These are phyloP conservation scores for Aporophyla nigra DNA, from an alignment of 2,888 invertebrate genomes.

Conservation along the genomic window DNA sequence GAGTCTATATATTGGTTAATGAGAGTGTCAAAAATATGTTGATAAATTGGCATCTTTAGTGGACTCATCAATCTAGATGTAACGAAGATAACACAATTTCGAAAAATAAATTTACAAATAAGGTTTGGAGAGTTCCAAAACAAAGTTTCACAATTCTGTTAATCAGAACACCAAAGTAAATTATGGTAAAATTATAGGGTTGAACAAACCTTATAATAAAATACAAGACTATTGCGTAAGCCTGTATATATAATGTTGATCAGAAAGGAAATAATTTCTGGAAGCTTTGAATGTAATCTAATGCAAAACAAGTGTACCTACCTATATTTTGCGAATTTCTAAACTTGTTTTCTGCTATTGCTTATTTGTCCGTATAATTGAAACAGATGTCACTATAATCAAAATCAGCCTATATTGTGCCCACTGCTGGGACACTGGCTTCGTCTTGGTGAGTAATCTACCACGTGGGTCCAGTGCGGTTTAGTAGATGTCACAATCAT, in stretches of 20 bases:
- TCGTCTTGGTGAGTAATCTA: too few relatives aligned
- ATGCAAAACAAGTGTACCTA: background rate
- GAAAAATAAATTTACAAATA: constrained; percentile 1
- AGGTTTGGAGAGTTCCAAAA: constrained; percentile 1
- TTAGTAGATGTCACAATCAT: too few relatives aligned
- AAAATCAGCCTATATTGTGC: too few relatives aligned
- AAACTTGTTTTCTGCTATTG: background rate
- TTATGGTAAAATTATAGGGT: constrained; percentile 6
- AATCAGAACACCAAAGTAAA: constrained; percentile 25
- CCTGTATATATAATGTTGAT: background rate
- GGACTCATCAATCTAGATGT: background rate
- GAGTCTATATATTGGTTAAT: too few relatives aligned
- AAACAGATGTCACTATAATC: too few relatives aligned
- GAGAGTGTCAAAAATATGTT: background rate
- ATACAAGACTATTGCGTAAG: background rate
- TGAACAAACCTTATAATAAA: constrained; percentile 4
- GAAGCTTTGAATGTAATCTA: background rate
- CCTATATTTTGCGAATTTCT: background rate
- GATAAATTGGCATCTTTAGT: background rate
- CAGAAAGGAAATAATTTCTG: background rate
- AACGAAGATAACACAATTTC: background rate
- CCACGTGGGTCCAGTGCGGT: too few relatives aligned
- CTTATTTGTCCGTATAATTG: background rate
- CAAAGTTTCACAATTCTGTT: constrained; percentile 15
- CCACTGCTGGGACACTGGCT: too few relatives aligned